Evolutionary conservation across 2,888 invertebrate species (phyloP).

Genomic region (Biston betularia): DNA sequence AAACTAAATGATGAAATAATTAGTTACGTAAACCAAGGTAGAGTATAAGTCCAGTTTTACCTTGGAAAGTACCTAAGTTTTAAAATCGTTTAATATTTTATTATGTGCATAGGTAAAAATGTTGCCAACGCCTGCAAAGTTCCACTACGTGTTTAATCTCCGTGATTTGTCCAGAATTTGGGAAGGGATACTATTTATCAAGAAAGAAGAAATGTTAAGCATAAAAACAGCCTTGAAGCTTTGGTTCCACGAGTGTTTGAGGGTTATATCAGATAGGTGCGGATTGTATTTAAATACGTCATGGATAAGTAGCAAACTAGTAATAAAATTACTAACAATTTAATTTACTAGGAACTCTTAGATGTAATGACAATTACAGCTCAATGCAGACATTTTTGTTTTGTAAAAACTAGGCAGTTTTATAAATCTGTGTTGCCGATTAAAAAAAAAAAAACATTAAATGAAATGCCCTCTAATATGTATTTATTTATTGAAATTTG

Average conservation of each 20-base stretch:
- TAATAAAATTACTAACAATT: no score
- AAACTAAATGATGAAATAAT: no score
- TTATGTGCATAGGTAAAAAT: constrained; percentile 86
- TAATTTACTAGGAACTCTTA: no score
- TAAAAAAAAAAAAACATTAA: no score
- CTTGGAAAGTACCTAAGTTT: not conserved
- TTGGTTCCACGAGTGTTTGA: constrained; percentile 95
- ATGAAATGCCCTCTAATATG: no score
- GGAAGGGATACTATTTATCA: constrained; percentile 94
- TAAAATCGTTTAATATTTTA: not conserved
- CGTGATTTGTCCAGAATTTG: constrained; percentile 96
- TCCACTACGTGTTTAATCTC: constrained; percentile 96
- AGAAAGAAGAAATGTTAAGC: constrained; percentile 87
- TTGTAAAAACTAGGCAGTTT: no score
- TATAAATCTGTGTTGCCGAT: no score
- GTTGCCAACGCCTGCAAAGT: constrained; percentile 96
- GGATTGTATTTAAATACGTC: not conserved
- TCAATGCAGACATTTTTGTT: no score
- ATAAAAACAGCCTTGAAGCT: constrained; percentile 88
- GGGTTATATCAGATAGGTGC: constrained; percentile 94
- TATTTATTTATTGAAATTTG: no score
- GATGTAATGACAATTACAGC: no score
- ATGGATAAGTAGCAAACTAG: not conserved
- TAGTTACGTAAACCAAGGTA: no score
- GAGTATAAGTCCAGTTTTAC: no score